These are phyloP conservation scores for Sminthurides aquaticus DNA, from an alignment of 2,888 invertebrate species.

Conservation along the genomic window DNA sequence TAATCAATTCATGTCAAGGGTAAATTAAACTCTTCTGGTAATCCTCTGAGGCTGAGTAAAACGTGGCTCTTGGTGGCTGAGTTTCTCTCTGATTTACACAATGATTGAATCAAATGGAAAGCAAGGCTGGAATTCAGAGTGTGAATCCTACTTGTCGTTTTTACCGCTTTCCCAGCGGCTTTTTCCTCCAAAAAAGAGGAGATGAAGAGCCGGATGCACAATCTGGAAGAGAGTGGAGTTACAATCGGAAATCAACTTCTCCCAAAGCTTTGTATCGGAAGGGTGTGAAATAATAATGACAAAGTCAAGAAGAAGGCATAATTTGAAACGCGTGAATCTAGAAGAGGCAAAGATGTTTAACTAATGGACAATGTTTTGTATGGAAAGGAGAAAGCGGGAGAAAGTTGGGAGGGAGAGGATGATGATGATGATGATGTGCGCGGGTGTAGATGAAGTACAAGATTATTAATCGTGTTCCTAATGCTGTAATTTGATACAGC, in stretches of 20 bases:
- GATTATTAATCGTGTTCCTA: background rate
- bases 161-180: too few species aligned
- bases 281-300: too few species aligned
- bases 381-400: background rate
- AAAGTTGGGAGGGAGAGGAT: background rate
- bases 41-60: background rate
- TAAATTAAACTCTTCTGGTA: slow-evolving; percentile 26
- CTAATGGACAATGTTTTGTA: background rate
- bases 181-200: too few species aligned
- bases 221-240: too few species aligned
- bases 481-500: background rate
- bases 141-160: too few species aligned
- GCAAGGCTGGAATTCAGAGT: too few species aligned
- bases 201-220: too few species aligned
- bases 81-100: background rate
- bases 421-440: background rate
- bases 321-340: too few species aligned
- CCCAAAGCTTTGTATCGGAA: too few species aligned
- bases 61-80: background rate
- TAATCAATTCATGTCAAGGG: slow-evolving; percentile 29
- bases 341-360: too few species aligned
- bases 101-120: background rate
- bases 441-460: background rate
- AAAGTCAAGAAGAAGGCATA: too few species aligned
- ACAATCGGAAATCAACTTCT: too few species aligned